These are phyloP conservation scores for Eristalis tenax DNA, from an alignment of 2,888 invertebrate species.

Conservation along the genomic window DNA sequence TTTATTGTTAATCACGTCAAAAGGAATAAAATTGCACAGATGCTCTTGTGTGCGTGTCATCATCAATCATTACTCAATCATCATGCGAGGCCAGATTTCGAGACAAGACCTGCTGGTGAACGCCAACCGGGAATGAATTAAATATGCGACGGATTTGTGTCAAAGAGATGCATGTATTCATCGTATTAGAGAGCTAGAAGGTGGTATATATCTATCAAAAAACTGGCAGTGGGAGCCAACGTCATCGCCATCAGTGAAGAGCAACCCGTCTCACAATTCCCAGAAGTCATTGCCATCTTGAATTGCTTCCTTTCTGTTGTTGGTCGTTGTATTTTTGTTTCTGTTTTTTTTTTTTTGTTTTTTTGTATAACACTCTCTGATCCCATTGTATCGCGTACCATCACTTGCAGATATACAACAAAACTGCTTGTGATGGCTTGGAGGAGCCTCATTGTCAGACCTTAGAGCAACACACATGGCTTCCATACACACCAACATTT, in stretches of 20 bases:
- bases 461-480: conserved; percentile 48
- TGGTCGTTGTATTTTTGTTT: neutral
- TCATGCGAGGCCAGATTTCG: conserved; percentile 1
- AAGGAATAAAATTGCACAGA: neutral
- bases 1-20: conserved; percentile 2
- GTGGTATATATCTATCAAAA: conserved; percentile 15
- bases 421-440: conserved; percentile 63
- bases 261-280: conserved; percentile 37
- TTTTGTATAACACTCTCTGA: conserved; percentile 46
- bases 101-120: neutral
- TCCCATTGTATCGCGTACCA: conserved; percentile 56
- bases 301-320: conserved; percentile 41
- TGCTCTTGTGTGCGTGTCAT: neutral
- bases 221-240: neutral
- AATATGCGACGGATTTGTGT: conserved; percentile 47
- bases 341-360: neutral
- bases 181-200: neutral
- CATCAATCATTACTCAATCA: conserved; percentile 49
- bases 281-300: conserved; percentile 67
- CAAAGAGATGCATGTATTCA: conserved; percentile 13
- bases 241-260: neutral
- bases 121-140: conserved; percentile 23
- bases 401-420: conserved; percentile 60
- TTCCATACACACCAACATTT: neutral
- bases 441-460: conserved; percentile 69